Percentiles rank a stretch among this genome's conserved stretches.
phyloP scores from a whole-genome alignment of 2,888 invertebrate genomes.

The Hirtodrosophila histrioides region DNA sequence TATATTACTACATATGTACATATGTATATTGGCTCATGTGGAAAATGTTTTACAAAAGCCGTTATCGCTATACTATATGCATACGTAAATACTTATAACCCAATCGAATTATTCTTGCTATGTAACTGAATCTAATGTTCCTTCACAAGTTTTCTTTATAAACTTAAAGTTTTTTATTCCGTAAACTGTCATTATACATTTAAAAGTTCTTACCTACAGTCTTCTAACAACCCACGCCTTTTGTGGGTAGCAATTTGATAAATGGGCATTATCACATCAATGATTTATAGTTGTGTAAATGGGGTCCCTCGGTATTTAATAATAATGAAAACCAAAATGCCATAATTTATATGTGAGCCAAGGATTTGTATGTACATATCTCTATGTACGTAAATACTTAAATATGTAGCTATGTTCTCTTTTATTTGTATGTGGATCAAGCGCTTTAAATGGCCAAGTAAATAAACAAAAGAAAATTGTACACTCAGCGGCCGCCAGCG shows the following conservation, averaged over 20 bases:
- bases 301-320: conserved; percentile 51
- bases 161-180: no score
- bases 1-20: no score
- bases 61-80: no score
- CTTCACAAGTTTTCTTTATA: no score
- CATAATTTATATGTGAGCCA: conserved; percentile 67
- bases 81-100: no score
- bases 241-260: conserved; percentile 54
- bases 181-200: no score
- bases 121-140: no score
- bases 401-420: conserved; percentile 1
- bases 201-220: not conserved
- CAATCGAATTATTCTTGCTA: no score
- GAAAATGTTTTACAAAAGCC: no score
- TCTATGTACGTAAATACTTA: not conserved
- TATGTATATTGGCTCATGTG: no score
- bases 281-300: conserved; percentile 71
- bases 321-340: conserved; percentile 53
- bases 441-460: conserved; percentile 71
- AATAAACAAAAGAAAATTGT: conserved; percentile 75
- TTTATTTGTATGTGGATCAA: conserved; percentile 67
- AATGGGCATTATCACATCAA: conserved; percentile 65
- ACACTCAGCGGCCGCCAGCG: conserved; percentile 63
- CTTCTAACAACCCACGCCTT: conserved; percentile 11
- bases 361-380: conserved; percentile 52